Conservation (phyloP, 2,113 vertebrate genomes). For the Ictidomys tridecemlineatus region DNA sequence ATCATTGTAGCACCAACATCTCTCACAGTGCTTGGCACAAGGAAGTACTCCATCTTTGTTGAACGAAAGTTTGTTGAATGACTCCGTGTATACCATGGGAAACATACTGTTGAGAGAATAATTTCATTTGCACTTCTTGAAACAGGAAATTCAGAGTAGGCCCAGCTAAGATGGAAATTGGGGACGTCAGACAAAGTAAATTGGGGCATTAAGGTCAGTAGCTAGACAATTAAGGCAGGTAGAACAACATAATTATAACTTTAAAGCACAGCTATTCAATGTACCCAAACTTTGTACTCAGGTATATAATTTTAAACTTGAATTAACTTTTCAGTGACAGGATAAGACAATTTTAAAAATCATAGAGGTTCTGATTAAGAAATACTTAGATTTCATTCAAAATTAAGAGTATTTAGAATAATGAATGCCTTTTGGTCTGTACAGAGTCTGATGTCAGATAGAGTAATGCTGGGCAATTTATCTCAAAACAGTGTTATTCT, state of each 20-base stretch:
- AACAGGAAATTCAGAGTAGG: slow-evolving; percentile 37
- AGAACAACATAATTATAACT: slow-evolving; percentile 63
- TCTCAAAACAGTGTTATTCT: not conserved
- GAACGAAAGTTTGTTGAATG: slow-evolving; percentile 23
- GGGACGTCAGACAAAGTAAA: slow-evolving; percentile 28
- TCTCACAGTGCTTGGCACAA: not conserved
- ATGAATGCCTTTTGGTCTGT: slow-evolving; percentile 46
- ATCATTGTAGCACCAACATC: not conserved
- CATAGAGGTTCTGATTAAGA: slow-evolving; percentile 54
- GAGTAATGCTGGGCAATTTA: slow-evolving; percentile 17
- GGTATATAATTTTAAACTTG: slow-evolving; percentile 67
- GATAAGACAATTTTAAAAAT: slow-evolving; percentile 6
- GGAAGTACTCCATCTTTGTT: not conserved
- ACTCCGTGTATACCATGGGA: not conserved
- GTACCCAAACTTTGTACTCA: slow-evolving; percentile 55
- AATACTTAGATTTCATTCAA: slow-evolving; percentile 63
- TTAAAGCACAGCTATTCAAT: slow-evolving; percentile 27
- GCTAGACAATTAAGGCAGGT: slow-evolving; percentile 43
- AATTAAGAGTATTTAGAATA: slow-evolving; percentile 58
- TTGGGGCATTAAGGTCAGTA: slow-evolving; percentile 44
- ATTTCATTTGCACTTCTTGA: slow-evolving; percentile 48
- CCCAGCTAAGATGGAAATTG: slow-evolving; percentile 12
- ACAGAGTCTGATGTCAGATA: not conserved
- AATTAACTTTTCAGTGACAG: slow-evolving; percentile 53
- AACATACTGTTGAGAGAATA: not conserved